A percentile compares a stretch with the other conserved stretches of the same genome.
phyloP scores from a whole-genome alignment of 2,888 invertebrate genomes.

The Lycia hirtaria region DNA sequence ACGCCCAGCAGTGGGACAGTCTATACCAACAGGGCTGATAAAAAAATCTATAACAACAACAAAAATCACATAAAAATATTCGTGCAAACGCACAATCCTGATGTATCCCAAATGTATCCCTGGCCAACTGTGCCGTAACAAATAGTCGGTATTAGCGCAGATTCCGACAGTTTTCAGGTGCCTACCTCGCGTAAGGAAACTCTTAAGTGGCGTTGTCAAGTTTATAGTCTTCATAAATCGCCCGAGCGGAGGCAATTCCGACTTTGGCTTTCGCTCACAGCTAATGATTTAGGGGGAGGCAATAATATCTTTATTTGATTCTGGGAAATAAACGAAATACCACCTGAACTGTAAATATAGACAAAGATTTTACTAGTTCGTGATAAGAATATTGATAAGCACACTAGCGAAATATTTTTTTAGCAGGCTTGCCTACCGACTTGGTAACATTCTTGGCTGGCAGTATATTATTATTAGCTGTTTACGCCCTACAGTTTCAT shows the following conservation, averaged over 20 bases:
- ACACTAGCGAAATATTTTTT: too few species aligned
- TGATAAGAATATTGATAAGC: neutral
- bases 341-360: constrained; percentile 14
- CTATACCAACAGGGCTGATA: too few species aligned
- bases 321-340: constrained; percentile 35
- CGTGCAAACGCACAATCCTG: constrained; percentile 2
- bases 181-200: constrained; percentile 35
- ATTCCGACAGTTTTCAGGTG: constrained; percentile 35
- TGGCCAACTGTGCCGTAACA: constrained; percentile 32
- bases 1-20: too few species aligned
- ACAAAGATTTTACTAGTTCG: neutral
- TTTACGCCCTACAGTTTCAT: too few species aligned
- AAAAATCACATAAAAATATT: neutral
- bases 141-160: constrained; percentile 34
- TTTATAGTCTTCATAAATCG: constrained; percentile 57
- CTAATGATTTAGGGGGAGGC: constrained; percentile 31
- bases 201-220: constrained; percentile 55
- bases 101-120: constrained; percentile 19
- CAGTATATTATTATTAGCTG: too few species aligned
- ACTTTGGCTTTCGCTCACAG: constrained; percentile 23
- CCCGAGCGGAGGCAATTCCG: constrained; percentile 30
- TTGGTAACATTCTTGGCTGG: too few species aligned
- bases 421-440: too few species aligned
- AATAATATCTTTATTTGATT: constrained; percentile 36
- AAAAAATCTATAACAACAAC: neutral